Evolutionary conservation across 1,140 invertebrate genomes (phyloP).

Genomic region (Rhopalosiphum maidis): DNA sequence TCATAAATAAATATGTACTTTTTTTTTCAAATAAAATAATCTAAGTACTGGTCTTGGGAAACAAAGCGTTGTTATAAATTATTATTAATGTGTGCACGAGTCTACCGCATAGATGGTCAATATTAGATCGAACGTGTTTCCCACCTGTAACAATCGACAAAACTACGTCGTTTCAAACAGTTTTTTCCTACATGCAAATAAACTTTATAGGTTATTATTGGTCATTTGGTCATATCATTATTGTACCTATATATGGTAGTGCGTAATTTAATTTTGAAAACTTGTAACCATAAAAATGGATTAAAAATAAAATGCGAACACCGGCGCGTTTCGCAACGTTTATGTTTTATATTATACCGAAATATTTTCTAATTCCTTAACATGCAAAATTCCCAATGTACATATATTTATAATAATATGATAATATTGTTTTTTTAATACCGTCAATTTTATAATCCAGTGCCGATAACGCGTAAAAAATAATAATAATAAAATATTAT

Average conservation of each 20-base stretch:
- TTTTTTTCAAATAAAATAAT: not conserved
- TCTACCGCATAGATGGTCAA: not conserved
- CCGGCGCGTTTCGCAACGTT: not conserved
- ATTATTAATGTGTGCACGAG: not conserved
- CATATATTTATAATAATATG: not conserved
- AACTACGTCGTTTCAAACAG: not conserved
- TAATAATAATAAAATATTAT: not conserved
- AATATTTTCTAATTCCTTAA: conserved; percentile 10
- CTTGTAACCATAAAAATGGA: not conserved
- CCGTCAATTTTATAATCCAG: not conserved
- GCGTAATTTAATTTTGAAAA: conserved; percentile 7
- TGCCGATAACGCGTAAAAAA: not conserved
- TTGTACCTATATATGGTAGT: not conserved
- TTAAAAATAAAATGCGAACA: not conserved
- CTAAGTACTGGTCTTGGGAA: not conserved
- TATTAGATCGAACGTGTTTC: not conserved
- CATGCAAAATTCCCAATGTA: not conserved
- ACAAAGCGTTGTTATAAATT: not conserved
- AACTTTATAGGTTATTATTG: not conserved
- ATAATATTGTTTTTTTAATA: not conserved
- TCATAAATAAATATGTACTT: conserved; percentile 19
- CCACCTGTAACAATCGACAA: not conserved
- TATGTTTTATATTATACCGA: not conserved
- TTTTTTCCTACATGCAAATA: not conserved
- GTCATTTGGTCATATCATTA: not conserved